Percentiles rank a stretch among this genome's conserved stretches.
These are phyloP conservation scores for Engraulis encrasicolus DNA, from an alignment of 2,113 vertebrate genomes.

Conservation along the genomic window DNA sequence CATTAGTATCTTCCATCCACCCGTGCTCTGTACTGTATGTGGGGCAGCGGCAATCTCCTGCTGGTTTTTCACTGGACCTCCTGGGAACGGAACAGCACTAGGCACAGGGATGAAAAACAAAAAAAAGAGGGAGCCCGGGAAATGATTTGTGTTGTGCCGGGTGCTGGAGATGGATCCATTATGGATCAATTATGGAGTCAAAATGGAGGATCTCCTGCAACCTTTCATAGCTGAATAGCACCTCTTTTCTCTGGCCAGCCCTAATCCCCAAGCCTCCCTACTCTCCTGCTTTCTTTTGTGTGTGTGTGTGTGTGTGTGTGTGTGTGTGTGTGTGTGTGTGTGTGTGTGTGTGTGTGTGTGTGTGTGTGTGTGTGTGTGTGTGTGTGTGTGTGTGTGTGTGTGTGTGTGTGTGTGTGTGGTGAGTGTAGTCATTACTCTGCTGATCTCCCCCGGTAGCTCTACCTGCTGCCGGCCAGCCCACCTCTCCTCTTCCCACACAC, in stretches of 20 bases:
- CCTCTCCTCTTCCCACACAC: too few relatives aligned
- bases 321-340: constrained; percentile 7
- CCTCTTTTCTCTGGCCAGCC: constrained; percentile 7
- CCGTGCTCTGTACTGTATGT: not conserved
- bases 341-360: constrained; percentile 36
- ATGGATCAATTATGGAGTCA: constrained; percentile 48
- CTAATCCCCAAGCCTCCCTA: constrained; percentile 20
- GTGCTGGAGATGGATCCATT: constrained; percentile 40
- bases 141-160: not conserved
- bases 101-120: not conserved
- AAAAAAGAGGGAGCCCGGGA: not conserved
- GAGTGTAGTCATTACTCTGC: constrained; percentile 60
- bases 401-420: not conserved
- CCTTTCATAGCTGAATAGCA: constrained; percentile 36
- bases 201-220: constrained; percentile 45
- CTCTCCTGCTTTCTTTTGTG: constrained; percentile 36
- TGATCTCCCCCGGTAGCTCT: constrained; percentile 46
- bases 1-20: not conserved
- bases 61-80: not conserved
- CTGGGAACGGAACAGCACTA: not conserved
- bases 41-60: not conserved
- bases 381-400: not conserved
- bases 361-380: constrained; percentile 9
- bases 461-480: constrained; percentile 50
- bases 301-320: not conserved